phyloP scores from a whole-genome alignment of 2,888 invertebrate species.

The Deilephila elpenor region DNA sequence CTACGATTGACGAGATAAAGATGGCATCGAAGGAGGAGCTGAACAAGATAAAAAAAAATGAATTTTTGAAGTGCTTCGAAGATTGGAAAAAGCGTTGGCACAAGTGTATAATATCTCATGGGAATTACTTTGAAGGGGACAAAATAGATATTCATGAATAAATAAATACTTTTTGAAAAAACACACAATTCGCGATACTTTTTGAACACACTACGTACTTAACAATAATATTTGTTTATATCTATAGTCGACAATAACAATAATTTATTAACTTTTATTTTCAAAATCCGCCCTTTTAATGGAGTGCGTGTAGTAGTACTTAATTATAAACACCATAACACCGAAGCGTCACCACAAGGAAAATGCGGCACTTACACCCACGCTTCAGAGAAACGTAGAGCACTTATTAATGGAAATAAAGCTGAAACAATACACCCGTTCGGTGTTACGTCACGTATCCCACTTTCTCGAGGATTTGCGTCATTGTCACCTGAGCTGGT shows the following conservation, averaged over 20 bases:
- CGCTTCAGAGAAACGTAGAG: background rate
- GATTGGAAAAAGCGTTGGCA: too few species aligned
- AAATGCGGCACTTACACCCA: background rate
- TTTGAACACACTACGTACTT: too few species aligned
- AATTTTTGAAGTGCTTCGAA: too few species aligned
- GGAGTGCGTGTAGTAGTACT: background rate
- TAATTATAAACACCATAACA: background rate
- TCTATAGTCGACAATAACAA: background rate
- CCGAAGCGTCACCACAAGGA: background rate
- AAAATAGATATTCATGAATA: too few species aligned
- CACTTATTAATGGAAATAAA: slow-evolving; percentile 13
- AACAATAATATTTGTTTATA: too few species aligned
- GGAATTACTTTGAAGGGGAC: too few species aligned
- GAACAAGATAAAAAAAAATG: too few species aligned
- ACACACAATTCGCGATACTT: too few species aligned
- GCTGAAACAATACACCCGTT: slow-evolving; percentile 17
- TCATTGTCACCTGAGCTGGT: slow-evolving; percentile 17
- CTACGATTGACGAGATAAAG: too few species aligned
- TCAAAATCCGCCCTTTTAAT: background rate
- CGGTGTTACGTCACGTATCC: slow-evolving; percentile 12
- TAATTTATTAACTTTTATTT: background rate
- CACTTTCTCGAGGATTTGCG: slow-evolving; percentile 1
- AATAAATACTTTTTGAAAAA: too few species aligned
- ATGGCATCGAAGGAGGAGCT: too few species aligned
- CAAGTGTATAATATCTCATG: too few species aligned